Evolutionary conservation across 2,113 vertebrate species (phyloP), one percentile per base, ranked within the genome.

Genomic region (Pithys albifrons): DNA sequence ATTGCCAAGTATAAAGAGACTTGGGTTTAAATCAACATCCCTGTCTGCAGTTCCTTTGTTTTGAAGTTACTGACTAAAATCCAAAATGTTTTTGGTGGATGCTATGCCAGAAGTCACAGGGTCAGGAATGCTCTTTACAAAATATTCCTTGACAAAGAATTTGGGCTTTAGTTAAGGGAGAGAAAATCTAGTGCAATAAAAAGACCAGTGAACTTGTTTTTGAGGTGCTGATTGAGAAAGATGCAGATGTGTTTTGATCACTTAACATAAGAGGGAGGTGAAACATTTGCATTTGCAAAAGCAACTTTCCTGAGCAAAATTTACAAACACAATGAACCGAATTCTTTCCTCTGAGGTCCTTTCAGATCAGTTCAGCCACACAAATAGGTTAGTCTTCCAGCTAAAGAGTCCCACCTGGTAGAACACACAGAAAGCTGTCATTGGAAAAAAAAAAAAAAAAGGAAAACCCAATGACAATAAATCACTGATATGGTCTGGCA

Each of bases 61-160:
- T 74, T 92, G 51, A 77, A 74, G 64, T 95, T 84, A 92, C 79
- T 88, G 79, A 66, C 55, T 67, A 59, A 95, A 91, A 92, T 81
- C 37, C 65, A 93, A 64, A 74, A 58, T 59, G 46, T 74, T 64
- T 84, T 55, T 27, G 12, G 27, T 78, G 27, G 45, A 81, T 64
- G 35, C 48, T 64, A 39, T 55, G 82, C 65, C 94, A 95, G 73
- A 92, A 91, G 57, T 66, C 69, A 52, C 1, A 81, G 57, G 69
- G 89, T 78, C 57, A 69, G 49, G 61, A 92, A 49, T 0, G 0
- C 52, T 86, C 33, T 46, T 80, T 49, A 23, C 3, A 5, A 87
- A 87, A 84, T 75, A 69, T n/a, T 70, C 48, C 61, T 78, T 69
- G 13, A 61, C 29, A 59, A 81, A 78, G 54, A 81, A 59, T 52